These are phyloP conservation scores for Dynastes tityus DNA, from an alignment of 2,888 invertebrate genomes.

Conservation along the genomic window DNA sequence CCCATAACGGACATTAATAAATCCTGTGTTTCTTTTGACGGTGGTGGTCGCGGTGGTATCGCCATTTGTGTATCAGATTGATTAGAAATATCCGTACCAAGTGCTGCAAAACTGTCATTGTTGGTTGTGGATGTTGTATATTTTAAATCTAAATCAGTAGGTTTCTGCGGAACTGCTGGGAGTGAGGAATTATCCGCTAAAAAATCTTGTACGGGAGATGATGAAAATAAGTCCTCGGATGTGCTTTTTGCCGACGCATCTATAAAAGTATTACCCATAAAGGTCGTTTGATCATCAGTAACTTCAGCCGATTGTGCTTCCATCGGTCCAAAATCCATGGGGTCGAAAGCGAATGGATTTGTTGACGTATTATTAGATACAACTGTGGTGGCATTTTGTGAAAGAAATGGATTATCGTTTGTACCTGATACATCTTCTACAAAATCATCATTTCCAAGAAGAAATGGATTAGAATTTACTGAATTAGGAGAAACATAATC, in stretches of 20 bases:
- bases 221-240: slow-evolving; percentile 51
- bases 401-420: slow-evolving; percentile 82
- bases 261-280: slow-evolving; percentile 49
- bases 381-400: slow-evolving; percentile 67
- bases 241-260: slow-evolving; percentile 52
- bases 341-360: slow-evolving; percentile 79
- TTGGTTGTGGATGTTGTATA: slow-evolving; percentile 64
- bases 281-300: slow-evolving; percentile 35
- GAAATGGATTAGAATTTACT: slow-evolving; percentile 80
- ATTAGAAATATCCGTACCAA: slow-evolving; percentile 45
- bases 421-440: slow-evolving; percentile 62
- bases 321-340: slow-evolving; percentile 67
- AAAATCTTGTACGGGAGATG: slow-evolving; percentile 49
- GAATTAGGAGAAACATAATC: slow-evolving; percentile 73
- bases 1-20: slow-evolving; percentile 89
- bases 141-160: slow-evolving; percentile 69
- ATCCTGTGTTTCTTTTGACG: slow-evolving; percentile 88
- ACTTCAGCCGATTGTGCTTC: slow-evolving; percentile 60
- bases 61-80: slow-evolving; percentile 68
- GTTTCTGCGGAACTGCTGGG: slow-evolving; percentile 65
- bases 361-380: slow-evolving; percentile 68
- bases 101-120: slow-evolving; percentile 50
- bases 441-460: slow-evolving; percentile 72
- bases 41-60: slow-evolving; percentile 75
- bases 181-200: slow-evolving; percentile 52